These are phyloP conservation scores for Andrena hattorfiana DNA, from an alignment of 2,888 invertebrate species.

Conservation along the genomic window DNA sequence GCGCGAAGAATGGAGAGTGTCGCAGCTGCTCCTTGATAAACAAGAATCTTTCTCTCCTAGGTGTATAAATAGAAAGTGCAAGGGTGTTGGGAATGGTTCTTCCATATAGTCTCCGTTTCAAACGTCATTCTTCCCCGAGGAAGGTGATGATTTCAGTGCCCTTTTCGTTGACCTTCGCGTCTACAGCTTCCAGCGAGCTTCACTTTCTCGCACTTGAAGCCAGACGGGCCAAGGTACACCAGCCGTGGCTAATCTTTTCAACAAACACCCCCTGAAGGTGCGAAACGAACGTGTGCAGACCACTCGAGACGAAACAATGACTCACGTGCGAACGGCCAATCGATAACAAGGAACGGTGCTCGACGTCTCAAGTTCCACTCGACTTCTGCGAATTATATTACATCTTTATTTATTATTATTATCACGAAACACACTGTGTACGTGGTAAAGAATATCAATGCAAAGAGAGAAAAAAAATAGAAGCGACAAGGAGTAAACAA, in stretches of 20 bases:
- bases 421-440: too few species aligned
- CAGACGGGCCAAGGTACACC: conserved; percentile 12
- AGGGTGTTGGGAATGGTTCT: background rate
- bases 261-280: conserved; percentile 31
- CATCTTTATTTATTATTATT: too few species aligned
- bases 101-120: too few species aligned
- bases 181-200: background rate
- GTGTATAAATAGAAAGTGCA: background rate
- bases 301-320: conserved; percentile 60
- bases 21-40: conserved; percentile 41
- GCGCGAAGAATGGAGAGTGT: conserved; percentile 21
- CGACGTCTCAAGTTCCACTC: conserved; percentile 29
- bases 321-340: conserved; percentile 29
- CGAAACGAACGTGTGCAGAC: conserved; percentile 19
- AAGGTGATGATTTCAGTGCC: background rate
- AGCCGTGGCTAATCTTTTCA: conserved; percentile 32
- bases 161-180: conserved; percentile 1
- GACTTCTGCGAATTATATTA: background rate
- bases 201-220: background rate
- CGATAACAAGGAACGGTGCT: conserved; percentile 34
- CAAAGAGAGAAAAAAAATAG: too few species aligned
- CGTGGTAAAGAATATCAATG: too few species aligned
- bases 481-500: too few species aligned
- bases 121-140: background rate
- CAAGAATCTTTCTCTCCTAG: conserved; percentile 4